A percentile compares a stretch with the other conserved stretches of the same genome.
Evolutionary conservation across 2,888 invertebrate species (phyloP).

Genomic region (Xylota sylvarum): DNA sequence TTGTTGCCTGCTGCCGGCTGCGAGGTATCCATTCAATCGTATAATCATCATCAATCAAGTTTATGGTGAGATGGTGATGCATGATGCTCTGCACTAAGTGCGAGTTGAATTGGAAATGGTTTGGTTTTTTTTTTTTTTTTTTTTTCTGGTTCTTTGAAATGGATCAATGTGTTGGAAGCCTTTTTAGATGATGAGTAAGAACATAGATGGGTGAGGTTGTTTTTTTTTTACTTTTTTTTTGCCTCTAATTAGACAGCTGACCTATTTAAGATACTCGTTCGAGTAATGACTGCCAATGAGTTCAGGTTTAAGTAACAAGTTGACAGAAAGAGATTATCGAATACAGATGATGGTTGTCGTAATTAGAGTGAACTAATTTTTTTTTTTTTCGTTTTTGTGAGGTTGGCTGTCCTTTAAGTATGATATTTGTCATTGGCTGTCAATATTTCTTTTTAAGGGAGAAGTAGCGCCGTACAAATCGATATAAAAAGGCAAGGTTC

Average conservation of each 20-base stretch:
- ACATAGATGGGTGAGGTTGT: slow-evolving; percentile 19
- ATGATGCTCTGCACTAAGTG: slow-evolving; percentile 29
- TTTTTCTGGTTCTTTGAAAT: slow-evolving; percentile 11
- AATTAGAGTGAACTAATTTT: no score
- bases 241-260: slow-evolving; percentile 29
- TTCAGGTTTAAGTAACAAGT: slow-evolving; percentile 28
- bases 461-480: no score
- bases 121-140: not conserved
- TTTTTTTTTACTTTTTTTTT: not conserved
- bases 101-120: slow-evolving; percentile 10
- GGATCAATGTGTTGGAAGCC: slow-evolving; percentile 16
- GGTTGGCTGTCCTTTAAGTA: no score
- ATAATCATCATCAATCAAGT: slow-evolving; percentile 68
- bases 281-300: slow-evolving; percentile 10
- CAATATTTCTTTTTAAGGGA: no score
- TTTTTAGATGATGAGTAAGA: slow-evolving; percentile 21
- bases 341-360: not conserved
- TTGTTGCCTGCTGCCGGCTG: slow-evolving; percentile 8
- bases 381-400: no score
- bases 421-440: no score
- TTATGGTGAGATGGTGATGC: slow-evolving; percentile 41
- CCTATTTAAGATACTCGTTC: slow-evolving; percentile 27
- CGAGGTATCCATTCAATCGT: slow-evolving; percentile 20
- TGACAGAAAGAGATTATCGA: not conserved
- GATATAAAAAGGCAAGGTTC: no score